phyloP scores from a whole-genome alignment of 2,888 invertebrate genomes.

The Ophion costatus region DNA sequence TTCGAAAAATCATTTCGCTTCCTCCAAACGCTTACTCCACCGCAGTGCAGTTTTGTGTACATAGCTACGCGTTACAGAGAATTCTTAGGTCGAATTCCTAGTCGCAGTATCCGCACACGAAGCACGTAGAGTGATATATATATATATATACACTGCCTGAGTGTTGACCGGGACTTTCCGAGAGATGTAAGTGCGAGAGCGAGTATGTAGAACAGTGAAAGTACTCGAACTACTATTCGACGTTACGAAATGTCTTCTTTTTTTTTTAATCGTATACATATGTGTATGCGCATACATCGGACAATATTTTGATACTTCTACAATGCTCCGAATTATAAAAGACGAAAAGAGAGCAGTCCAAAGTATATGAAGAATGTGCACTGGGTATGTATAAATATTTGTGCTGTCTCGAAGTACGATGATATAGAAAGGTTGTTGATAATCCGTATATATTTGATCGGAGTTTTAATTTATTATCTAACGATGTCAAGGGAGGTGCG shows the following conservation, averaged over 20 bases:
- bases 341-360: neutral
- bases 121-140: conserved; percentile 8
- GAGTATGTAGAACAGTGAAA: conserved; percentile 37
- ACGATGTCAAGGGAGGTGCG: conserved; percentile 47
- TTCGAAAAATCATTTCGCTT: neutral
- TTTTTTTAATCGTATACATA: neutral
- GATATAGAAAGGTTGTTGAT: conserved; percentile 2
- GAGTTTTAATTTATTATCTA: conserved; percentile 50
- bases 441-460: neutral
- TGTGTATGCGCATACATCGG: neutral
- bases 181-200: conserved; percentile 6
- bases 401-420: neutral
- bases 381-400: conserved; percentile 16
- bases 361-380: neutral
- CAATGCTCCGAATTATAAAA: neutral
- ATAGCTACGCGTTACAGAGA: conserved; percentile 3
- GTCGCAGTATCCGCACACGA: conserved; percentile 45
- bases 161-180: conserved; percentile 14
- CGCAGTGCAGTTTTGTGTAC: neutral
- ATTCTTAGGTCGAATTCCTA: conserved; percentile 44
- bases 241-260: conserved; percentile 12
- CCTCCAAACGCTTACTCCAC: neutral
- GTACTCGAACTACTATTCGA: conserved; percentile 40
- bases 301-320: conserved; percentile 28
- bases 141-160: neutral